Percentiles rank a stretch among this genome's conserved stretches.
Evolutionary conservation across 2,113 vertebrate genomes (phyloP).

Genomic region (Vireo altiloquus): DNA sequence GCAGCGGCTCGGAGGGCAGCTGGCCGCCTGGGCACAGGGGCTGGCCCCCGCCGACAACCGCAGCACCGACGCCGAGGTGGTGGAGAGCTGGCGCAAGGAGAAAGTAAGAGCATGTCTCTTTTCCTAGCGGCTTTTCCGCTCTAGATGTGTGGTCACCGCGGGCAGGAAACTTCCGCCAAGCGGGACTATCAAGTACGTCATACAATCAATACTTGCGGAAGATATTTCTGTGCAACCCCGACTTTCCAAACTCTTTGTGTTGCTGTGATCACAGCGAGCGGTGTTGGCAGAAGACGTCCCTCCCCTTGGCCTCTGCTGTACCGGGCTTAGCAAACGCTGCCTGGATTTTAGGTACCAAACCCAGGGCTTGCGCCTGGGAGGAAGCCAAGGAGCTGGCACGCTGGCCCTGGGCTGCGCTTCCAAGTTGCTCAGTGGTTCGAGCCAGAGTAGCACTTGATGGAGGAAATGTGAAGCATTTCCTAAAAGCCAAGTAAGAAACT

Average conservation of each 20-base stretch:
- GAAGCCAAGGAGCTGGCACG: neutral
- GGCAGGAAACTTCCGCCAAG: neutral
- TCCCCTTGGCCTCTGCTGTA: neutral
- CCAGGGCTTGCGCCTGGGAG: neutral
- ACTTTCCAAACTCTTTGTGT: neutral
- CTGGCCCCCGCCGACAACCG: slow-evolving; percentile 78
- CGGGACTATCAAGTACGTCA: neutral
- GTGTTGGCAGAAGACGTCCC: neutral
- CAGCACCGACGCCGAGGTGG: slow-evolving; percentile 83
- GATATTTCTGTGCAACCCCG: rapidly evolving
- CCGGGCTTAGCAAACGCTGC: neutral
- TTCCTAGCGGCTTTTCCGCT: neutral
- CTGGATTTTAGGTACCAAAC: neutral
- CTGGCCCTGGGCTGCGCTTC: neutral
- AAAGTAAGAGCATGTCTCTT: slow-evolving; percentile 76
- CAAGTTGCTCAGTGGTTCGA: neutral
- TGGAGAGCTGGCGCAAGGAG: slow-evolving; percentile 84
- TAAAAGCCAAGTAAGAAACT: neutral
- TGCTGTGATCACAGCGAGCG: neutral
- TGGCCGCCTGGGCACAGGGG: slow-evolving; percentile 79
- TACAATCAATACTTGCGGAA: neutral
- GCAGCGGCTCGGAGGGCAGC: slow-evolving; percentile 71
- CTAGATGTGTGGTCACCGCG: neutral
- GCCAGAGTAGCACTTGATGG: neutral
- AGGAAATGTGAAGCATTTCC: neutral